Evolutionary conservation across 2,113 vertebrate genomes (phyloP).

Genomic region (Strix aluco): DNA sequence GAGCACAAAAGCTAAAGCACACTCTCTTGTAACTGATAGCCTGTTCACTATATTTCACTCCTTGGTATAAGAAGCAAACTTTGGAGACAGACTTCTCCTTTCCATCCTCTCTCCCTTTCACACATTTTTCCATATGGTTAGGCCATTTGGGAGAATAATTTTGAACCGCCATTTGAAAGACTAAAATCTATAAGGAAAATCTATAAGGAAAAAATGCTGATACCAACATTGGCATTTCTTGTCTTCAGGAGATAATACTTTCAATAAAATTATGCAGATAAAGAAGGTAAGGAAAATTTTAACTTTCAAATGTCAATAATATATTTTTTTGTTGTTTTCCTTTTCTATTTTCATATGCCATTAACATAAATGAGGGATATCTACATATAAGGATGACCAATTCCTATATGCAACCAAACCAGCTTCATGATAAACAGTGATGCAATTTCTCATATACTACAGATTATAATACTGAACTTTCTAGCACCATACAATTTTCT

Average conservation of each 20-base stretch:
- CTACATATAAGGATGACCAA: background rate
- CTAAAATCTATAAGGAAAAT: background rate
- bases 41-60: background rate
- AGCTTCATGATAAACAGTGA: background rate
- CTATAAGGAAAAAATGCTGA: background rate
- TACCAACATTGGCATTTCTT: background rate
- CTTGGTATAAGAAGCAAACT: background rate
- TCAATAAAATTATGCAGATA: background rate
- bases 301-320: background rate
- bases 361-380: background rate
- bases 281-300: background rate
- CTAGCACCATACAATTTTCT: background rate
- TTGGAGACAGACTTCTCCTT: background rate
- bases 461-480: background rate
- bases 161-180: background rate
- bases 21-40: background rate
- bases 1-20: background rate
- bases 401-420: background rate
- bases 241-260: background rate
- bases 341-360: background rate
- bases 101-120: background rate
- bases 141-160: background rate
- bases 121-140: background rate
- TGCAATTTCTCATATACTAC: background rate
- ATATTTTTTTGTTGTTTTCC: background rate